phyloP scores from a whole-genome alignment of 1,140 invertebrate species.

The Uloborus diversus region DNA sequence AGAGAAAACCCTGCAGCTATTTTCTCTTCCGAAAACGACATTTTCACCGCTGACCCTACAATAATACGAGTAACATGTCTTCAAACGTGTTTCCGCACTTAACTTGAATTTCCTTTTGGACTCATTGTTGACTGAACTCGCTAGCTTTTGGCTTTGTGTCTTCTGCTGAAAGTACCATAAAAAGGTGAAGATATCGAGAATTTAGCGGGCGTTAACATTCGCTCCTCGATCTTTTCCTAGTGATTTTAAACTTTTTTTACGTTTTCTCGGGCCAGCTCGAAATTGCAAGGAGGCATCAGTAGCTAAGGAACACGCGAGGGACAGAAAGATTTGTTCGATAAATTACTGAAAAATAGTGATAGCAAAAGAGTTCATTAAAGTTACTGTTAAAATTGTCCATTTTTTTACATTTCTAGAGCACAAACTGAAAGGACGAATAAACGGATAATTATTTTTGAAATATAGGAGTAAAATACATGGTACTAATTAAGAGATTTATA shows the following conservation, averaged over 20 bases:
- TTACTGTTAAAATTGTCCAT: background rate
- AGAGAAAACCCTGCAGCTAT: background rate
- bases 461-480: too few species aligned
- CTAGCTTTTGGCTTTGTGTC: constrained; percentile 13
- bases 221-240: background rate
- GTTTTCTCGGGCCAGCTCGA: too few species aligned
- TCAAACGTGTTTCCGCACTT: constrained; percentile 45
- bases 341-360: too few species aligned
- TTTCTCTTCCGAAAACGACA: constrained; percentile 16
- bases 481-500: too few species aligned
- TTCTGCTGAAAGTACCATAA: constrained; percentile 17
- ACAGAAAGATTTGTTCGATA: too few species aligned
- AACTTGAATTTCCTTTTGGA: constrained; percentile 38
- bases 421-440: too few species aligned
- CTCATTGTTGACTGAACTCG: constrained; percentile 27
- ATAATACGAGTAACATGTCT: constrained; percentile 27
- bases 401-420: constrained; percentile 7
- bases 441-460: too few species aligned
- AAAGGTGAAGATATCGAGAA: constrained; percentile 17
- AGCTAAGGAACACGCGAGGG: too few species aligned
- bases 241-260: background rate
- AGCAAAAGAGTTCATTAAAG: too few species aligned
- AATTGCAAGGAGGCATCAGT: too few species aligned
- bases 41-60: constrained; percentile 25
- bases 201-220: constrained; percentile 22